phyloP scores from a whole-genome alignment of 2,888 invertebrate species.

The Notodonta ziczac region DNA sequence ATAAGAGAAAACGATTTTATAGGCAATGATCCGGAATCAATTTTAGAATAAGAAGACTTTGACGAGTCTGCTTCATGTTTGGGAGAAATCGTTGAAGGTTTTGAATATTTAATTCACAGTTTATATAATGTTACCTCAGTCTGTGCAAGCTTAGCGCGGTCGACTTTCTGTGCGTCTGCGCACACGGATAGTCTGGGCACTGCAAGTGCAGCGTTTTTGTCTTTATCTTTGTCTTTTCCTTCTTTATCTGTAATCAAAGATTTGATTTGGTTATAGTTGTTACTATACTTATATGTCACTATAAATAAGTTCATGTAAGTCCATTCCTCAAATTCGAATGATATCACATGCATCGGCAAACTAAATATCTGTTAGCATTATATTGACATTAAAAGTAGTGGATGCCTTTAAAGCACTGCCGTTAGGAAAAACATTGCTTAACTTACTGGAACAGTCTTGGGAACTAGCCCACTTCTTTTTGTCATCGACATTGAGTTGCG shows the following conservation, averaged over 20 bases:
- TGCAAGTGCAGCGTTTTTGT: conserved; percentile 90
- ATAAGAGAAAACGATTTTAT: no score
- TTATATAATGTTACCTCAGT: conserved; percentile 87
- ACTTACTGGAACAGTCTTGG: conserved; percentile 95
- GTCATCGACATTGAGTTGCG: conserved; percentile 92
- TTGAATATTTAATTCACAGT: no score
- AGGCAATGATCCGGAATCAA: no score
- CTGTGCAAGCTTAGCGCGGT: conserved; percentile 95
- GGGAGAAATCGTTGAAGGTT: neutral
- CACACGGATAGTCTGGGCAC: conserved; percentile 96
- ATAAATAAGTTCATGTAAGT: no score
- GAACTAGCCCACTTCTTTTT: conserved; percentile 97
- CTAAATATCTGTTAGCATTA: no score
- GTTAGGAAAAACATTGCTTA: neutral
- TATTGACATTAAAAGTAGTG: no score
- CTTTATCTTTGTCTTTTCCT: conserved; percentile 91
- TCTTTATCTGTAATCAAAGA: conserved; percentile 88
- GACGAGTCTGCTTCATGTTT: no score
- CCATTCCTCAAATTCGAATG: no score
- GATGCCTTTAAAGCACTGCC: no score
- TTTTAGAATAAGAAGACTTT: no score
- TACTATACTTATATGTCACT: no score
- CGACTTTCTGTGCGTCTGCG: conserved; percentile 97
- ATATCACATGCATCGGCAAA: no score
- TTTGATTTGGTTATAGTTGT: neutral